Conservation (phyloP, 2,888 invertebrate genomes). For the Lobophora halterata region DNA sequence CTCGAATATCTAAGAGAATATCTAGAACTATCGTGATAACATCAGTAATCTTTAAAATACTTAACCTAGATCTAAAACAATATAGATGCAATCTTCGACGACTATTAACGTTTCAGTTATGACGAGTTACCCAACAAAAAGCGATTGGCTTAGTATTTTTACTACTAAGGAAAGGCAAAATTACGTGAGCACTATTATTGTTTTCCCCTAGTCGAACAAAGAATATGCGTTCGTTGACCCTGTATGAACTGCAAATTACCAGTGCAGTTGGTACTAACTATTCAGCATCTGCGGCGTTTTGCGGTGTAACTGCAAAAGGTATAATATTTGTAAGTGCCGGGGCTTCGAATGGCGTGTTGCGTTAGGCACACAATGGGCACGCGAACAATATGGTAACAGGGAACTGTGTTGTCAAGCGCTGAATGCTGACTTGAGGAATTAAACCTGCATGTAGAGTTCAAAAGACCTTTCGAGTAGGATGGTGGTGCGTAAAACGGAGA, state of each 20-base stretch:
- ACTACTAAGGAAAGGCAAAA: conserved; percentile 16
- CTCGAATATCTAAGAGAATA: no score
- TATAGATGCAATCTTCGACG: no score
- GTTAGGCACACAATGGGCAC: conserved; percentile 46
- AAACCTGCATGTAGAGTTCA: no score
- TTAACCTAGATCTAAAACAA: no score
- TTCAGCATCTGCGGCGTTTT: conserved; percentile 14
- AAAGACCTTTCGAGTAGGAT: no score
- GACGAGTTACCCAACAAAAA: no score
- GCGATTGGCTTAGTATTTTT: no score
- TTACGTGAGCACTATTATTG: conserved; percentile 16
- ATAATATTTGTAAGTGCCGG: conserved; percentile 23
- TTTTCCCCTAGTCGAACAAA: conserved; percentile 25
- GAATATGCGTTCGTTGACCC: conserved; percentile 25
- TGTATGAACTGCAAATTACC: conserved; percentile 19
- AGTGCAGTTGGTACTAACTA: conserved; percentile 18
- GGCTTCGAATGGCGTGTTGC: conserved; percentile 36
- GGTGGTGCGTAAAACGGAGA: no score
- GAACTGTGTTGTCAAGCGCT: conserved; percentile 1
- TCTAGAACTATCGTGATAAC: no score
- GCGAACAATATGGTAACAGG: conserved; percentile 38
- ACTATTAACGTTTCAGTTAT: no score
- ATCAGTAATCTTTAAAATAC: no score
- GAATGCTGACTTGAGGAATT: no score
- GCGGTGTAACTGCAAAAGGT: conserved; percentile 11